Base-by-base conservation (phyloP, 1,140 invertebrate genomes). In the Contarinia nasturtii region DNA sequence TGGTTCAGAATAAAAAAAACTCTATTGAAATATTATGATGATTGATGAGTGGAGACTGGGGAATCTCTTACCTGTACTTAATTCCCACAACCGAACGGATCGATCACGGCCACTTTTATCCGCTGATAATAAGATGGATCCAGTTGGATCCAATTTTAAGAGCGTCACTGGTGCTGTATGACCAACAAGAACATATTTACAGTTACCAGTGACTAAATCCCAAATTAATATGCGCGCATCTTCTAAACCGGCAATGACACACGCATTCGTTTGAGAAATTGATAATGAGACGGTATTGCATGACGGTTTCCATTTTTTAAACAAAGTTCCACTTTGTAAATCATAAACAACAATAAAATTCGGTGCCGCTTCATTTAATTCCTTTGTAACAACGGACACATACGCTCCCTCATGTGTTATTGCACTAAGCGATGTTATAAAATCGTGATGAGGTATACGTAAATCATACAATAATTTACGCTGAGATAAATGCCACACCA, bases 281-380 rank as follows among this genome's bases (percentile, higher is more conserved):
- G 82, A 81, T 49, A 89, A 67, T 11, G 81, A 75, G 1, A 82
- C 80, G 7, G 80, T 85, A 60, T 82, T 81, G 49, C 77, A 77
- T 38, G 75, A 76, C 1, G 83, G 82, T 63, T 89, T 89, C 82
- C 85, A 87, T 66, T 86, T 86, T 64, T 88, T 88, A 66, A 89
- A 89, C 51, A 89, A 60, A 2, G 85, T 89, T n/a, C 86, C 86
- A 53, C 82, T 88, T 67, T 86, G 80, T n/a, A 91, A 69, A 66
- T 91, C 86, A 62, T 89, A 91, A 21, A 90, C 84, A 36, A 88
- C 82, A 46, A 91, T 85, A 67, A 88, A 89, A 67, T 88, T 89
- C 1, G 85, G 82, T 22, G 76, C 74, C 1, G 79, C 75, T 56
- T 86, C 82, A 55, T 86, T 82, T 19, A 88, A 71, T 66, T 89